Base-by-base conservation (phyloP, 1,140 invertebrate species). In the Odontomachus brunneus region DNA sequence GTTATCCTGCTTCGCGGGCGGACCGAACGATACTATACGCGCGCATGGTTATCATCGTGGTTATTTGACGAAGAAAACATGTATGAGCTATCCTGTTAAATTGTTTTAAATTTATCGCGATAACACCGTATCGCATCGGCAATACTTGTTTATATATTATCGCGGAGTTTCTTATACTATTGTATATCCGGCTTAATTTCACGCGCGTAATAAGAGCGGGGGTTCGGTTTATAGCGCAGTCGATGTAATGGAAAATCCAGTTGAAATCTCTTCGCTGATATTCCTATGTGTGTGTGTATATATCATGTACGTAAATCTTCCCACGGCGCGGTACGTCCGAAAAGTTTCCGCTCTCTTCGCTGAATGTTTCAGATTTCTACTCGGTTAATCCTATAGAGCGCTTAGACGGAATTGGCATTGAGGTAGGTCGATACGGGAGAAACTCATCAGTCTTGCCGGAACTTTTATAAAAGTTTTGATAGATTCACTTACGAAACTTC, bases 381-480 rank as follows among this genome's bases (percentile, higher is more conserved):
- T 78, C 48, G 57, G 84, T 85, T 84, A 85, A 69, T 85, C 73
- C 65, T 51, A 51, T 55, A 73, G 51, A 62, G 22, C 82, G 82
- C 26, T 63, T 85, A 71, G 66, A 78, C 26, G n/a, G 82, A 80
- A 84, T 84, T 51, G 75, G 75, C 65, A 80, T 80, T 80, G 75
- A 17, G 75, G 14, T 59, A 80, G 65, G 75, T 80, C 75, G 75
- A 80, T 84, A 62, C 24, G 38, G 14, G 75, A 80, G 65, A 59
- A 84, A 85, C 63, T 85, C 82, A 84, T 85, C 82, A 85, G 84
- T 75, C 73, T 57, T 33, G 24, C 22, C 19, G 71, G 24, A 86
- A 76, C 57, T 85, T 87, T 83, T 44, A 82, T 38, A 55, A 24
- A 87, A 88, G 81, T 88, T 88, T 84, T 84, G 86, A 88, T 87